phyloP scores from a whole-genome alignment of 2,888 invertebrate species.

The Dione juno region DNA sequence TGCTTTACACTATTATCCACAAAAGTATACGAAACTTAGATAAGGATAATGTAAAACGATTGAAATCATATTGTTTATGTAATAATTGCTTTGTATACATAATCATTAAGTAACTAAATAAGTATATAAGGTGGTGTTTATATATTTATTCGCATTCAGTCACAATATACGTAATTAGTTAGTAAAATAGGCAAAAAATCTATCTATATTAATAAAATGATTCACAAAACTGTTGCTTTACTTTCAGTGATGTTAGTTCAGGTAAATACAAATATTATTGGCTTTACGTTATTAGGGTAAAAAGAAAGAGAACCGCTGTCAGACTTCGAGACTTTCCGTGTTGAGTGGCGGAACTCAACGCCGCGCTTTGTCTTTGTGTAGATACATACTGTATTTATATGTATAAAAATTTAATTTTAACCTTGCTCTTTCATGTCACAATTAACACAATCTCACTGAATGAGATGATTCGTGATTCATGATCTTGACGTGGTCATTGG shows the following conservation, averaged over 20 bases:
- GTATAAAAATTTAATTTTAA: too few species aligned
- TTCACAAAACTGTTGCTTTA: conserved; percentile 1
- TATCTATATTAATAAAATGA: conserved; percentile 20
- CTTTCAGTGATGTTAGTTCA: conserved; percentile 20
- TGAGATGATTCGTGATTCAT: too few species aligned
- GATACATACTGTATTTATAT: too few species aligned
- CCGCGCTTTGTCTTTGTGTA: too few species aligned
- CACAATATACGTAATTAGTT: neutral
- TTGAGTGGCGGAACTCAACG: too few species aligned
- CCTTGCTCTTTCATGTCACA: neutral
- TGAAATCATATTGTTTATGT: neutral
- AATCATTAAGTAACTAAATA: conserved; percentile 17
- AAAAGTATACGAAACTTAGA: neutral
- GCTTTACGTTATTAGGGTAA: too few species aligned
- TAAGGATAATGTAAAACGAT: neutral
- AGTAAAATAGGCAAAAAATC: neutral
- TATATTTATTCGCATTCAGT: conserved; percentile 13
- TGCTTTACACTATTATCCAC: neutral
- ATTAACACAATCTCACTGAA: neutral
- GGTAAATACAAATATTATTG: neutral
- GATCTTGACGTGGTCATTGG: too few species aligned
- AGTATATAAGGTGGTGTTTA: conserved; percentile 25
- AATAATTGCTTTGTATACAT: neutral
- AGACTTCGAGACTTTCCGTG: too few species aligned
- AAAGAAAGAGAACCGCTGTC: too few species aligned